Base-by-base conservation (phyloP, 2,113 vertebrate genomes). In the Otus sunia region DNA sequence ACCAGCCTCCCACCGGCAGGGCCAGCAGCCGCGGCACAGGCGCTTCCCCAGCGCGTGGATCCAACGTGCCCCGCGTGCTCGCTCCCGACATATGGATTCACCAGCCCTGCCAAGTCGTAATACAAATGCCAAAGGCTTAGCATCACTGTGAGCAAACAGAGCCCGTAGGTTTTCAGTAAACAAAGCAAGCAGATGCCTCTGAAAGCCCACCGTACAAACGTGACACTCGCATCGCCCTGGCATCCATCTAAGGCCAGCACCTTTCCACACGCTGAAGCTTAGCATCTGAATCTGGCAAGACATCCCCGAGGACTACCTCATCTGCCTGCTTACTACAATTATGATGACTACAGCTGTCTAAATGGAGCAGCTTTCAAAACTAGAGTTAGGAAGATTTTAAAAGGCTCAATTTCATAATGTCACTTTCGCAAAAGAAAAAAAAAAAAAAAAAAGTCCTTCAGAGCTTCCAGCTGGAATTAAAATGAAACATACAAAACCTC, bases 41-140 rank as follows among this genome's bases (percentile, higher is more conserved):
- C 3, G 1, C 25, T 11, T 53, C 25, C 47, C 62, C 59, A 78
- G 43, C 3, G 3, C 50, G 27, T 0, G 34, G 45, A 84, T 37
- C 68, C 10, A 1, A 45, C 2, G 7, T 47, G 17, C 49, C 36
- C 27, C 16, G 0, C 6, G 1, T 8, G 5, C 60, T 90, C 3
- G 3, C 34, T 94, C 96, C n/a, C 15, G 6, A 56, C 11, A 19
- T 1, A 2, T 1, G 3, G 50, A 50, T 36, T 49, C 66, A 32
- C 26, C 73, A 56, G 63, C 58, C 29, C 53, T 66, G 62, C 55
- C 92, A 86, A 58, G 53, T 8, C 2, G 16, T 68, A 79, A 53
- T 10, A 36, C 53, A 86, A 86, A 50, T 1, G 2, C 41, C 86
- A 94, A 94, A 95, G 68, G 37, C 68, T 88, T 20, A 66, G 26